Percentiles rank a stretch among this genome's conserved stretches.
These are phyloP conservation scores for Polymixis lichenea DNA, from an alignment of 2,888 invertebrate genomes.

Conservation along the genomic window DNA sequence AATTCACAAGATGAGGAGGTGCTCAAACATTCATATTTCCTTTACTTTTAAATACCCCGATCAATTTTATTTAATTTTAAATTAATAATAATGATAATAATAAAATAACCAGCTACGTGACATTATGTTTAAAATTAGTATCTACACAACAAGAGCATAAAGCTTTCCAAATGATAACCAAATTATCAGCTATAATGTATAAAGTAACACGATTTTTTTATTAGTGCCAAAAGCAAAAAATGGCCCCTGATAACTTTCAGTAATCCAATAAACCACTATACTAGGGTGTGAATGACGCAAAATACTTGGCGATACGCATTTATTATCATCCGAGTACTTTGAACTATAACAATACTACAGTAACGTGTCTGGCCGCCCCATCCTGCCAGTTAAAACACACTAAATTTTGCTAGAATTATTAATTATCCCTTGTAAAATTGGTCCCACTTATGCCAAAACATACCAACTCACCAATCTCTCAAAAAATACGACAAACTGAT, in stretches of 20 bases:
- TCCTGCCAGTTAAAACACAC: slow-evolving; percentile 53
- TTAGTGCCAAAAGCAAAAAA: slow-evolving; percentile 23
- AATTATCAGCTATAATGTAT: background rate
- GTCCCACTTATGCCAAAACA: slow-evolving; percentile 3
- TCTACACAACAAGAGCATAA: slow-evolving; percentile 5
- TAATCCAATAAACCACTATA: slow-evolving; percentile 58
- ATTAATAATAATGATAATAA: background rate
- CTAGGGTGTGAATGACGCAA: slow-evolving; percentile 72
- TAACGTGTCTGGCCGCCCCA: slow-evolving; percentile 52
- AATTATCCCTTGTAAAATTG: slow-evolving; percentile 59
- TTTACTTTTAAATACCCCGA: background rate
- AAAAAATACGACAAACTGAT: background rate
- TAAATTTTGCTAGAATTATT: slow-evolving; percentile 58
- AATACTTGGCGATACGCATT: slow-evolving; percentile 64
- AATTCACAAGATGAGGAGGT: too few species aligned
- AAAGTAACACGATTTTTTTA: background rate
- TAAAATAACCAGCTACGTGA: background rate
- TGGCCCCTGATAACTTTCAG: slow-evolving; percentile 34
- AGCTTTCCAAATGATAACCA: background rate
- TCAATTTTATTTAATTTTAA: background rate
- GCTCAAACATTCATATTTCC: background rate
- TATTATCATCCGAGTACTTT: slow-evolving; percentile 73
- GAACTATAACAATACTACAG: slow-evolving; percentile 67
- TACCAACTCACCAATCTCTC: background rate
- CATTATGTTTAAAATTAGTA: slow-evolving; percentile 1